Conservation (phyloP, 30 jellyfish, hydroid and myxozoan species). For the Nemopilema nomurai region DNA sequence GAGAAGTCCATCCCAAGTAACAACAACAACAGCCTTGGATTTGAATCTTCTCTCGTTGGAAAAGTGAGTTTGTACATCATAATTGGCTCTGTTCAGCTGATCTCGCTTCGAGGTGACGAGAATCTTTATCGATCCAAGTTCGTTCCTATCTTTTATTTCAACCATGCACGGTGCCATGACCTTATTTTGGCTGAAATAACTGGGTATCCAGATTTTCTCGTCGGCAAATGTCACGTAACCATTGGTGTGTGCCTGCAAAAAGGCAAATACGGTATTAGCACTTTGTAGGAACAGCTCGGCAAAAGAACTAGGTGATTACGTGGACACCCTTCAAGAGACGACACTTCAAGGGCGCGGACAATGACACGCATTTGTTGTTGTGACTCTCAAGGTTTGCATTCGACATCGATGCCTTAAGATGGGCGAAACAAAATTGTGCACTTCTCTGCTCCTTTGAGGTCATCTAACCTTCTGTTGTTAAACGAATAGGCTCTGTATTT, state of each 20-base stretch:
- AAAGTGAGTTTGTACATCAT: conserved; percentile 49
- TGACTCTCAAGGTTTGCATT: too few relatives aligned
- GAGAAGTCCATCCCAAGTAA: conserved; percentile 61
- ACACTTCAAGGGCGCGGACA: too few relatives aligned
- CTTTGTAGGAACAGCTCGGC: too few relatives aligned
- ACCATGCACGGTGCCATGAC: conserved; percentile 74
- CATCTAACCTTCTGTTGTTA: too few relatives aligned
- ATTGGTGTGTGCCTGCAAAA: conserved; percentile 49
- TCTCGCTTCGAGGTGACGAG: conserved; percentile 11
- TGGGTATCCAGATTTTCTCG: conserved; percentile 51
- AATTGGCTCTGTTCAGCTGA: conserved; percentile 45
- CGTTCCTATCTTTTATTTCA: conserved; percentile 46
- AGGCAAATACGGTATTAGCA: too few relatives aligned
- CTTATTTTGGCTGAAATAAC: conserved; percentile 37
- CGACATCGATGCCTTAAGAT: too few relatives aligned
- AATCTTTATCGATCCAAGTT: conserved; percentile 42
- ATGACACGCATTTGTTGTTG: too few relatives aligned
- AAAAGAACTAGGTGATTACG: too few relatives aligned
- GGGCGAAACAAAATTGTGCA: too few relatives aligned
- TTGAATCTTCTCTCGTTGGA: conserved; percentile 38
- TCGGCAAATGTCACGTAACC: conserved; percentile 62
- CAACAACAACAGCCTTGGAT: conserved; percentile 51
- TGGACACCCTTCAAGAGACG: too few relatives aligned
- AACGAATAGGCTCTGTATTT: too few relatives aligned
- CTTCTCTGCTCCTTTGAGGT: too few relatives aligned